phyloP scores from a whole-genome alignment of 2,113 vertebrate species.

The Calyptommatus sinebrachiatus region DNA sequence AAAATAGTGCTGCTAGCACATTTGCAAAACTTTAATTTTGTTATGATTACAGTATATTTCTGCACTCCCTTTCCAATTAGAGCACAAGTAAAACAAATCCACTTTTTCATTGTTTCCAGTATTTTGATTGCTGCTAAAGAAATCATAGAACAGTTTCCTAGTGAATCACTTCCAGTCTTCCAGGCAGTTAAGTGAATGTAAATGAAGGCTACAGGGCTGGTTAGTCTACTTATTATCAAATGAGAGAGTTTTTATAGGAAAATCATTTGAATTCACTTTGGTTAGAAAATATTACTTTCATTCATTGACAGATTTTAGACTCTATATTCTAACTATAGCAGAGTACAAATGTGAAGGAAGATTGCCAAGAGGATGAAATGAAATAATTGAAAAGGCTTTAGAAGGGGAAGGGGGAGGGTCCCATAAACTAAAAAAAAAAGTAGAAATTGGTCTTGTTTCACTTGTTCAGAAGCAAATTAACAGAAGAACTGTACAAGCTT shows the following conservation, averaged over 20 bases:
- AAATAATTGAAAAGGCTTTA: too few relatives aligned
- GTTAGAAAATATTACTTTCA: constrained; percentile 62
- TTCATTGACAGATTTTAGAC: constrained; percentile 59
- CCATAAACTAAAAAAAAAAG: constrained; percentile 8
- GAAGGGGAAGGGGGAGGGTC: not conserved
- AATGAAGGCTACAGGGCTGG: constrained; percentile 57
- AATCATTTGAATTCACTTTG: constrained; percentile 54
- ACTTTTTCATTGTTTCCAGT: not conserved
- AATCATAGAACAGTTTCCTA: constrained; percentile 15
- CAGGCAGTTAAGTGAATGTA: constrained; percentile 23
- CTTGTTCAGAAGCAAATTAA: constrained; percentile 52
- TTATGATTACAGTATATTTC: not conserved
- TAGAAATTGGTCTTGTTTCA: constrained; percentile 51
- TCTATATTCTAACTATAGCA: constrained; percentile 49
- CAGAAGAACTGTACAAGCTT: constrained; percentile 30
- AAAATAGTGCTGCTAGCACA: not conserved
- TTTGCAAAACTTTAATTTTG: rapidly evolving
- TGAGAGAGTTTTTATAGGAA: constrained; percentile 54
- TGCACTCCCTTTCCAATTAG: constrained; percentile 19
- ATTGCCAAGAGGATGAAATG: constrained; percentile 45
- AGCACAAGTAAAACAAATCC: not conserved
- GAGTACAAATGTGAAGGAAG: constrained; percentile 46
- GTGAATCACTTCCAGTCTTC: constrained; percentile 44
- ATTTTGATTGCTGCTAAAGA: constrained; percentile 7
- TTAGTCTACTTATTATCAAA: constrained; percentile 41